A percentile compares a stretch with the other conserved stretches of the same genome.
Conservation (phyloP, 2,797 vertebrate genomes). For the Tokudaia muenninki region DNA sequence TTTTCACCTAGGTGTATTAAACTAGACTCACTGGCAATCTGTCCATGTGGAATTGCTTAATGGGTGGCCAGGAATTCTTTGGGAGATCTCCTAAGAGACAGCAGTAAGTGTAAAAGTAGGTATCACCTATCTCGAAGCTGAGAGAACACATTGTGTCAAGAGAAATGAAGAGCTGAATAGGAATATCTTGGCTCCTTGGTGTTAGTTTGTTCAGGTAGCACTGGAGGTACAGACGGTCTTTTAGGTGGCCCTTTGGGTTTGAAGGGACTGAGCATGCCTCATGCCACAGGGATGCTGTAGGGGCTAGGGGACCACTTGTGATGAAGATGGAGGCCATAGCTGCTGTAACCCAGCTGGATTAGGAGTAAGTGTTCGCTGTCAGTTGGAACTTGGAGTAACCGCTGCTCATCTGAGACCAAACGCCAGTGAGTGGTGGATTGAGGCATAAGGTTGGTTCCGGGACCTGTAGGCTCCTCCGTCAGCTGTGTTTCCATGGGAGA, state of each 20-base stretch:
- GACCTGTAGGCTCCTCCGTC: neutral
- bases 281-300: neutral
- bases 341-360: neutral
- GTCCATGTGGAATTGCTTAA: neutral
- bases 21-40: neutral
- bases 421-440: neutral
- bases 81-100: neutral
- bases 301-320: neutral
- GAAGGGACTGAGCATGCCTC: neutral
- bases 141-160: neutral
- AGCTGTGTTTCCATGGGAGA: neutral
- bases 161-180: neutral
- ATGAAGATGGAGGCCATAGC: neutral
- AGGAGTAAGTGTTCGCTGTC: neutral
- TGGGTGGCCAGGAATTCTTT: conserved; percentile 29
- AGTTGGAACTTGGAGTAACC: neutral
- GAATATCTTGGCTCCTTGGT: neutral
- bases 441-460: neutral
- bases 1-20: neutral
- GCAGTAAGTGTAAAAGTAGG: neutral
- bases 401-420: conserved; percentile 15
- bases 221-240: neutral
- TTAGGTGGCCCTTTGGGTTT: neutral
- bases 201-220: neutral
- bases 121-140: neutral